A percentile compares a stretch with the other conserved stretches of the same genome.
These are phyloP conservation scores for Tetranychus piercei DNA, from an alignment of 2,888 invertebrate species.

Conservation along the genomic window DNA sequence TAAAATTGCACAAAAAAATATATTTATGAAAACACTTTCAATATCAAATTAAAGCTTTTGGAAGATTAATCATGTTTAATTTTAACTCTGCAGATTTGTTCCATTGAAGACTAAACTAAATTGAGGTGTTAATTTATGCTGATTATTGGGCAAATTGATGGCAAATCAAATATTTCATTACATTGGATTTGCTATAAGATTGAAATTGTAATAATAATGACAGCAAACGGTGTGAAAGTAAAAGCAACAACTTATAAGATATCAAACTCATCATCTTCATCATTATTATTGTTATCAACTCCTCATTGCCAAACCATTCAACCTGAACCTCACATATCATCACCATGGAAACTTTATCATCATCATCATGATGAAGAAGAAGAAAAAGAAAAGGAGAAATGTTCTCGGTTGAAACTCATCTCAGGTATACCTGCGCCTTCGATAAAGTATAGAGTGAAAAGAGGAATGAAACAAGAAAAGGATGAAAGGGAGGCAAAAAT, in stretches of 20 bases:
- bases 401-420: neutral
- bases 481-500: neutral
- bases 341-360: neutral
- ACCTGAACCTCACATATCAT: neutral
- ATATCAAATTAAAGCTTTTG: no score
- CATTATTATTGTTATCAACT: neutral
- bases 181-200: neutral
- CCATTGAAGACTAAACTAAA: no score
- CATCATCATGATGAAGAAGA: neutral
- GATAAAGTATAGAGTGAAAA: constrained; percentile 2
- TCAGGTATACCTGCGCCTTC: constrained; percentile 1
- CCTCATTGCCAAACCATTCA: neutral
- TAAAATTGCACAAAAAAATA: no score
- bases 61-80: no score
- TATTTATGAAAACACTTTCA: no score
- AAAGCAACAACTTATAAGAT: neutral
- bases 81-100: no score
- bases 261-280: neutral
- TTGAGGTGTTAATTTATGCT: no score
- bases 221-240: neutral
- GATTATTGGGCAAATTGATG: no score
- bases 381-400: neutral
- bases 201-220: neutral
- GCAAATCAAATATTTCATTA: no score
- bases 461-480: neutral